Percentiles rank a stretch among this genome's conserved stretches.
Evolutionary conservation across 2,797 vertebrate genomes (phyloP).

Genomic region (Galaxias olidus): DNA sequence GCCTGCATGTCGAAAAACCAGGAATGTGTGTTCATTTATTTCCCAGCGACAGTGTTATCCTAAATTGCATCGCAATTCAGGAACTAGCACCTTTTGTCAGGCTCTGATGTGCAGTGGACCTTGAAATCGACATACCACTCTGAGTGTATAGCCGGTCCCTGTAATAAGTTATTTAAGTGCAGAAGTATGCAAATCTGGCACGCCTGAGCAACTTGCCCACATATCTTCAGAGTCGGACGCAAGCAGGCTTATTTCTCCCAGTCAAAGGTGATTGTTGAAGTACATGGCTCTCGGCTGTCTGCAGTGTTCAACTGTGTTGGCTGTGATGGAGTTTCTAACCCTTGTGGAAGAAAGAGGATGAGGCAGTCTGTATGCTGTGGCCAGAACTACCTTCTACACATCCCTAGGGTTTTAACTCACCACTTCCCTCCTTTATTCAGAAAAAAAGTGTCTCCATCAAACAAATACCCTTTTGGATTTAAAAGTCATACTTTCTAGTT

Average conservation of each 20-base stretch:
- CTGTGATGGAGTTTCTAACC: slow-evolving; percentile 20
- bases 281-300: slow-evolving; percentile 25
- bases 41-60: slow-evolving; percentile 27
- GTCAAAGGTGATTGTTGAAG: slow-evolving; percentile 35
- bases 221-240: slow-evolving; percentile 25
- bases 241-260: slow-evolving; percentile 28
- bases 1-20: not conserved
- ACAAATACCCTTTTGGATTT: no score
- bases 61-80: slow-evolving; percentile 43
- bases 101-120: slow-evolving; percentile 45
- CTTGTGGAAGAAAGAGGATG: slow-evolving; percentile 18
- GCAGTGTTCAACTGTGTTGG: slow-evolving; percentile 12
- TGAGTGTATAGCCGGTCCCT: slow-evolving; percentile 16
- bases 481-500: no score
- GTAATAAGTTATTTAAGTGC: slow-evolving; percentile 47
- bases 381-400: not conserved
- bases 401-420: no score
- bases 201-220: slow-evolving; percentile 10
- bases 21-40: slow-evolving; percentile 23
- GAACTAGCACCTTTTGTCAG: slow-evolving; percentile 36
- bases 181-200: slow-evolving; percentile 47
- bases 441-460: no score
- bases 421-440: no score
- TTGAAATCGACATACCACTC: slow-evolving; percentile 48
- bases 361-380: not conserved